Evolutionary conservation across 2,113 vertebrate genomes (phyloP), one percentile per base, ranked within the genome.

Genomic region (Nothocercus julius): DNA sequence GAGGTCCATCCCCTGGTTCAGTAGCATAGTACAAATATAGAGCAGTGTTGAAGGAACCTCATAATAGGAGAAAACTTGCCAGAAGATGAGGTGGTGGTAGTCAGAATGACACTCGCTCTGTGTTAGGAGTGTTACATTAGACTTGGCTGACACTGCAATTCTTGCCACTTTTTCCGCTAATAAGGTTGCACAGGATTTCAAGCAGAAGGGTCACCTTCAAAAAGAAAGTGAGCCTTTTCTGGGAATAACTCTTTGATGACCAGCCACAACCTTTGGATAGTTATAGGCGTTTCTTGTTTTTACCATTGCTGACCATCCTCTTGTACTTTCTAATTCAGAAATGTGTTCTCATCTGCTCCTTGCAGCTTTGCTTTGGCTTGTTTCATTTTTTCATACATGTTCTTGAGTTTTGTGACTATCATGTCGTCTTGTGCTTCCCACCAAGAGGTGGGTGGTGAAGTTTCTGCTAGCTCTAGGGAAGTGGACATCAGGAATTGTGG

Each of bases 1-100:
- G 30, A 51, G 32, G 11, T 15, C n/a, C 1, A 1, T 13, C n/a
- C 68, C 5, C 0, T 10, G 59, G 6, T 58, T 66, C 53, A 28
- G 22, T 4, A 76, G 36, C 44, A 15, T 38, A 7, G 13, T 1
- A 25, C 4, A 72, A 45, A 51, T 8, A 12, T 16, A 62, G 81
- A 72, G 21, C 38, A 69, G 64, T 73, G 3, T 7, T 40, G 44
- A 89, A 90, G 11, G 10, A 66, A 34, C 42, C 20, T 12, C 5
- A 1, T 21, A n/a, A 34, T 1, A 58, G 32, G 42, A 82, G 36
- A 40, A 94, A 70, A 91, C 3, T n/a, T 15, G 3, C 7, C 22
- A 47, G 13, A 12, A 72, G 38, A 36, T 9, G 16, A 2, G 11
- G 5, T 3, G 36, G 27, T 62, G 27, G 3, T 7, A 36, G 53